Percentiles rank a stretch among this genome's conserved stretches.
These are phyloP conservation scores for Lobophora halterata DNA, from an alignment of 2,888 invertebrate species.

Conservation along the genomic window DNA sequence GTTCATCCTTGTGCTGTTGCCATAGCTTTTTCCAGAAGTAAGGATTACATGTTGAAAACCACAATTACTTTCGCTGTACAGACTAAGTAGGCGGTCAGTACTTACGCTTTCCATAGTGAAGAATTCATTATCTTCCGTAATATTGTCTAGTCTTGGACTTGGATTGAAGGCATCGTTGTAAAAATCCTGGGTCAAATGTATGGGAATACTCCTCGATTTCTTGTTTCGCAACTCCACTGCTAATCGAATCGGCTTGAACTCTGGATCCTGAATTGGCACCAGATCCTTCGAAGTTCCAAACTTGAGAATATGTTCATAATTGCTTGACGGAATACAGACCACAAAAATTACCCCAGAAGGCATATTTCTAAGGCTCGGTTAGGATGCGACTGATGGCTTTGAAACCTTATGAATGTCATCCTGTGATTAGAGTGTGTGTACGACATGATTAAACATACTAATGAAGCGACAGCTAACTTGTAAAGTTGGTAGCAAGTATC, in stretches of 20 bases:
- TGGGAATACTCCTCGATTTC: slow-evolving; percentile 62
- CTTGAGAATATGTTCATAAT: slow-evolving; percentile 82
- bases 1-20: no score
- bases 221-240: slow-evolving; percentile 66
- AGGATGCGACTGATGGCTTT: slow-evolving; percentile 14
- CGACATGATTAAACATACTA: slow-evolving; percentile 43
- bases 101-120: slow-evolving; percentile 85
- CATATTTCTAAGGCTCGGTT: slow-evolving; percentile 52
- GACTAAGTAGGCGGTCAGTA: slow-evolving; percentile 25
- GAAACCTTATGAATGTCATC: slow-evolving; percentile 26
- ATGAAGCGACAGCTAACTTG: slow-evolving; percentile 7
- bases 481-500: slow-evolving; percentile 5
- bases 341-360: slow-evolving; percentile 84
- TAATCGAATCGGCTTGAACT: slow-evolving; percentile 50
- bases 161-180: slow-evolving; percentile 58
- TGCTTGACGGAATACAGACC: slow-evolving; percentile 85
- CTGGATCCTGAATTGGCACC: slow-evolving; percentile 41
- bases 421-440: slow-evolving; percentile 33
- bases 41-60: no score
- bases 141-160: slow-evolving; percentile 55
- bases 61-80: no score
- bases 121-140: slow-evolving; percentile 72
- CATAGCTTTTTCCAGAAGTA: no score
- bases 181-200: slow-evolving; percentile 63
- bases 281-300: slow-evolving; percentile 71